Evolutionary conservation across 2,888 invertebrate genomes (phyloP).

Genomic region (Meganola albula): DNA sequence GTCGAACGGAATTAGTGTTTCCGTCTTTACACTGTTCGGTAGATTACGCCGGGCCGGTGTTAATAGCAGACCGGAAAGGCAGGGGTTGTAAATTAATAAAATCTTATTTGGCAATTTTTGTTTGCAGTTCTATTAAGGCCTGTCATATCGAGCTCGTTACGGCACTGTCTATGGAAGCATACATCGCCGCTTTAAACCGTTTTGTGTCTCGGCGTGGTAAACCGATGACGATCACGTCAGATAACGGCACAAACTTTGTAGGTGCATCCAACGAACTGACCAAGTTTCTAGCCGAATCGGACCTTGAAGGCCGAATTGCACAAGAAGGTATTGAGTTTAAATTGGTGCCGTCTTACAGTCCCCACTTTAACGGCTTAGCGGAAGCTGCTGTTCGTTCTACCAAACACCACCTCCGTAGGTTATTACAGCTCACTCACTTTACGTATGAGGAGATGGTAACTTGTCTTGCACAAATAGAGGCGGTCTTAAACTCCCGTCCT

Average conservation of each 20-base stretch:
- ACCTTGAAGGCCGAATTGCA: neutral
- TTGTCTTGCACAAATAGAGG: conserved; percentile 1
- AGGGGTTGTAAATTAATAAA: neutral
- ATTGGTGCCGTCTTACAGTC: conserved; percentile 5
- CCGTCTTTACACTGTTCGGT: neutral
- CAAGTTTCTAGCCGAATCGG: neutral
- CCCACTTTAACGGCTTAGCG: no score
- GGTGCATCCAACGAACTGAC: conserved; percentile 9
- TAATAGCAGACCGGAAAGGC: neutral
- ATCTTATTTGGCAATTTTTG: neutral
- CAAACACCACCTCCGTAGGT: neutral
- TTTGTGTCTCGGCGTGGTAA: conserved; percentile 11
- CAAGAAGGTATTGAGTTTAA: conserved; percentile 7
- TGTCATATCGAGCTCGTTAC: conserved; percentile 12
- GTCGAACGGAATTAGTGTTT: neutral
- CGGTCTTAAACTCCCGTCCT: neutral
- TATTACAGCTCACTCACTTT: neutral
- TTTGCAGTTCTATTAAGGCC: neutral
- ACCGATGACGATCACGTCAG: conserved; percentile 4
- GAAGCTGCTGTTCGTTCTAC: no score
- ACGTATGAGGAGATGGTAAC: conserved; percentile 1
- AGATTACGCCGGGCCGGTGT: neutral
- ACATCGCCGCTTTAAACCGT: conserved; percentile 10
- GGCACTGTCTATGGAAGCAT: conserved; percentile 8
- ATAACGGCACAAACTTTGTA: conserved; percentile 12